Base-by-base conservation (phyloP, 2,888 invertebrate species). In the Anodontia alba region DNA sequence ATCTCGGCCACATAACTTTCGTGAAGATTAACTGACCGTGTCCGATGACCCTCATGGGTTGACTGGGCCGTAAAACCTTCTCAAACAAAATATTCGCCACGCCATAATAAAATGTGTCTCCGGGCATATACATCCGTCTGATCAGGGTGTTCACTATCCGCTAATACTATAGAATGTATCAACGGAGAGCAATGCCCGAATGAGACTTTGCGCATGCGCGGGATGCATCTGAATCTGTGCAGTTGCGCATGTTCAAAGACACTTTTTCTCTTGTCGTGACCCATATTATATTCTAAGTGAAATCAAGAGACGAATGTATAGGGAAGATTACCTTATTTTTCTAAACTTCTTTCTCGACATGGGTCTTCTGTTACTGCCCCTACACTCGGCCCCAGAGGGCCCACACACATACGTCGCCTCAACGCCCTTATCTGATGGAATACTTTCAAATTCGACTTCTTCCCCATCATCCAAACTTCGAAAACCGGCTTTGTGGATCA, bases 401-500 rank as follows among this genome's bases (percentile, higher is more conserved):
- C 98, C 98, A 3, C 97, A 97, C 5, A 98, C 98, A 71, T 96
- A 95, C 1, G 97, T 97, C 20, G 98, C 98, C 94, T 98, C 98
- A 85, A 97, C 94, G 0, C 98, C 98, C 91, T 98, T 97, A 88
- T 96, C 97, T 0, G 98, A 98, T 87, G 96, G 96, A 93, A 97
- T 96, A 94, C 97, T 97, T 93, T 97, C 97, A 93, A 98, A 98
- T 94, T 98, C 98, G 38, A 98, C 97, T 89, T 96, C 96, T 94
- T 98, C 98, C 71, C 97, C 97, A 90, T 98, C 98, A 0, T 97
- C 98, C 87, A 98, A 95, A 74, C 98, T 98, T 83, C 97, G 96
- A 94, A 98, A 98, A 7, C 98, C 98, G 67, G 96, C 95, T 97
- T 98, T 98, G 95, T 97, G 96, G 90, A 98, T 97, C 80, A 97